These are phyloP conservation scores for Ormyrus rosae DNA, from an alignment of 2,888 invertebrate species.

Conservation along the genomic window DNA sequence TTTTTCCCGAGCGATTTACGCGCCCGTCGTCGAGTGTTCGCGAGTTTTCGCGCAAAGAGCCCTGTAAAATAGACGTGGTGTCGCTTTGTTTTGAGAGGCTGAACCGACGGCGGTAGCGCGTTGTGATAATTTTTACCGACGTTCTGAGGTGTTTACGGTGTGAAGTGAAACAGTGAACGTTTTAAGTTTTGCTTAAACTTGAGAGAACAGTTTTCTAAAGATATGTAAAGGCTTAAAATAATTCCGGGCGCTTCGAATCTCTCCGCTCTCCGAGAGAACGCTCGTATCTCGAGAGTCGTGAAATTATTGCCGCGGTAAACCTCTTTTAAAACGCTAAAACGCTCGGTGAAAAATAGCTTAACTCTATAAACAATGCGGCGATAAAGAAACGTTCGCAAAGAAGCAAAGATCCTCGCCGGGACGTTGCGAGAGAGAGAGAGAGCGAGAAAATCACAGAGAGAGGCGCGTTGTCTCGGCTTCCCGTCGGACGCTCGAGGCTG, in stretches of 20 bases:
- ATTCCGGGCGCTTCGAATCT: no score
- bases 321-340: background rate
- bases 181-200: background rate
- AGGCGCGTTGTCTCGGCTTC: slow-evolving; percentile 1
- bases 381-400: slow-evolving; percentile 19
- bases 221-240: background rate
- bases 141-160: background rate
- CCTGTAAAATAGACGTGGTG: background rate
- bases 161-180: background rate
- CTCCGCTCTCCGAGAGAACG: background rate
- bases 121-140: no score
- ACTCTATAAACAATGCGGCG: slow-evolving; percentile 15
- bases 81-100: background rate
- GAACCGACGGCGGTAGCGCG: background rate
- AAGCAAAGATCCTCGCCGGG: background rate
- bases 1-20: slow-evolving; percentile 15
- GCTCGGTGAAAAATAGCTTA: background rate
- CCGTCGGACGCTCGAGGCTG: slow-evolving; percentile 41
- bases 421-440: background rate
- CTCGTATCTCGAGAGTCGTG: background rate
- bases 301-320: slow-evolving; percentile 1
- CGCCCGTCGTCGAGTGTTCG: background rate
- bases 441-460: background rate
- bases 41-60: slow-evolving; percentile 8
- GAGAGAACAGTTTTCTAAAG: background rate